Evolutionary conservation across 2,113 vertebrate genomes (phyloP), one percentile per base, ranked within the genome.

Genomic region (Scolopax mira): DNA sequence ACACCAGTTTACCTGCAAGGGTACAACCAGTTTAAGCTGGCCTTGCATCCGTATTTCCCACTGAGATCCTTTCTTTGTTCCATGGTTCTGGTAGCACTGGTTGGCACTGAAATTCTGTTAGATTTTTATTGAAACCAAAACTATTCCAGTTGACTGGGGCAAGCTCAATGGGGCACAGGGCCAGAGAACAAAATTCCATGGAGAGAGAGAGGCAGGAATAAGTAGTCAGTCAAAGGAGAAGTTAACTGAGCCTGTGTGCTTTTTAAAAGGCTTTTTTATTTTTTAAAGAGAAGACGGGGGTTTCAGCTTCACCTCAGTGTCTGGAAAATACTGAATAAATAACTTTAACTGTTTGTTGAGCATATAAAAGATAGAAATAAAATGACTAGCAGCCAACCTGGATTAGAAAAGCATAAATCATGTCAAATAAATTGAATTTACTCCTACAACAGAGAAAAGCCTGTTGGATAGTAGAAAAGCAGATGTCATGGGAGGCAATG

Each of bases 351-450:
- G 22, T 88, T 90, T 61, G 51, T 57, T 55, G 62, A 66, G 57
- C 33, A 4, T 44, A 24, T 66, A 52, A 74, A 87, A 70, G 49
- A 21, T 13, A 65, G 78, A 28, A 70, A 44, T 61, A 39, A 44
- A 69, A 84, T 41, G 41, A 90, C 51, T 41, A 41, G 52, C 52
- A 77, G 69, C 28, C 83, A 62, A 27, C 48, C 37, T 77, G 88
- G 79, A 57, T 72, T 57, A 66, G 52, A 67, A 62, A 85, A 72
- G 42, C 79, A 72, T 90, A 88, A 88, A 77, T 88, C 88, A 77
- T 37, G 64, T 88, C 88, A 72, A 51, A 80, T 46, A 90, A 88
- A 95, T 85, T 46, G 35, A 77, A 88, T 95, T 90, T 88, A 41
- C 52, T 88, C 41, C 58, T 74, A 27, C 71, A 84, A 11, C n/a